Base-by-base conservation (phyloP, 2,888 invertebrate species). In the Carpatolechia fugitivella region DNA sequence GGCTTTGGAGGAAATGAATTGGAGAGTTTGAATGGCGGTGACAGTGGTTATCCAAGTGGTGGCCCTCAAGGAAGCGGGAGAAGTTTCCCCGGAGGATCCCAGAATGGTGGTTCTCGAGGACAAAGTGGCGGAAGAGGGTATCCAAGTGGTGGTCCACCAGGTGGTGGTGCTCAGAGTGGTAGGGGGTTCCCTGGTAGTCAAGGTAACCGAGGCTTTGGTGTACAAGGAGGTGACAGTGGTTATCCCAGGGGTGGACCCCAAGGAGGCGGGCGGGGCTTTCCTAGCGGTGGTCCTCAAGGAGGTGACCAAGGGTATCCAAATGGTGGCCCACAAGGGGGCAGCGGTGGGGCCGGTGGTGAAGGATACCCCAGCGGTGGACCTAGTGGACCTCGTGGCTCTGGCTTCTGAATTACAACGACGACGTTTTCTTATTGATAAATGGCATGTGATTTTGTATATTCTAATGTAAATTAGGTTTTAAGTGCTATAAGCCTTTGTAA, bases 301-400 rank as follows among this genome's bases (percentile, higher is more conserved):
- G 55, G 52, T 16, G 41, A 30, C n/a, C 52, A 41, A 7, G 62
- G 64, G 1, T 60, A 61, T 47, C 56, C 60, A 8, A 57, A 56
- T 18, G 62, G 50, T 11, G 40, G 55, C 7, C 55, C 46, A 36
- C 40, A 54, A 14, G 61, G 63, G 14, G 61, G 48, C 13, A 38
- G 54, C 35, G 18, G 49, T 13, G 48, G 35, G 49, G 56, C 44
- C 18, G 41, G 44, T 40, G 55, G 24, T 10, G 40, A 44, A 16
- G 65, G 64, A 6, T 64, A 64, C 35, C 57, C 59, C 2, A 59
- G 56, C 18, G 64, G 89, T 40, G 83, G 82, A 8, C 90, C 90
- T 0, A 75, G 67, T 51, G 90, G 89, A 1, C 80, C 72, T 1
- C 72, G 84, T 52, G 90, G 90, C n/a, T 82, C 88, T 2, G 90